These are phyloP conservation scores for Girardinichthys multiradiatus DNA, from an alignment of 2,113 vertebrate species.

Conservation along the genomic window DNA sequence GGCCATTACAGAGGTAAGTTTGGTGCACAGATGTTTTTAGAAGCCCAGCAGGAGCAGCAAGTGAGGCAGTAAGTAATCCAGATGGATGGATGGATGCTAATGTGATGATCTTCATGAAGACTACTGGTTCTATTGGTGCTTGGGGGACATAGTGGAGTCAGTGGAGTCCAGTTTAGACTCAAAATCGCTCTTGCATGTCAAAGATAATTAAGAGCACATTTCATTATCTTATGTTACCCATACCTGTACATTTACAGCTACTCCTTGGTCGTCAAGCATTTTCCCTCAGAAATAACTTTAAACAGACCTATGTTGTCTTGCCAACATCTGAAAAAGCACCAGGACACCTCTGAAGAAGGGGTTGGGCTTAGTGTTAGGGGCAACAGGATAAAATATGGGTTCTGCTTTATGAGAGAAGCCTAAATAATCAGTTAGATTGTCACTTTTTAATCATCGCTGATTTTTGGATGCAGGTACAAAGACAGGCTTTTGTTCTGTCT, in stretches of 20 bases:
- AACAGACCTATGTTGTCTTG: background rate
- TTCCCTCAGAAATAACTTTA: background rate
- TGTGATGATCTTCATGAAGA: background rate
- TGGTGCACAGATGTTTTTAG: background rate
- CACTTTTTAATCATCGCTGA: background rate
- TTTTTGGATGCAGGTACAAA: background rate
- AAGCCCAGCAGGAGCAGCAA: background rate
- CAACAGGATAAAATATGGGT: background rate
- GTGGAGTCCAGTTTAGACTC: background rate
- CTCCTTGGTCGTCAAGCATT: no score
- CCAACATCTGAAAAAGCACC: background rate
- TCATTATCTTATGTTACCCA: no score
- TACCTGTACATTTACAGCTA: no score
- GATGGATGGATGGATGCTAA: background rate
- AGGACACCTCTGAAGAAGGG: background rate
- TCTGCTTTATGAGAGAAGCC: background rate
- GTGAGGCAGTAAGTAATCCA: background rate
- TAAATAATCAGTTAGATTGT: background rate
- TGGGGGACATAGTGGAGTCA: background rate
- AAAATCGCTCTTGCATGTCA: no score
- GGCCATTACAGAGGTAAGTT: background rate
- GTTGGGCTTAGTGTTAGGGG: no score
- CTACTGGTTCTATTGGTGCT: background rate
- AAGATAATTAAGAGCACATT: no score
- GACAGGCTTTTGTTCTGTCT: constrained; percentile 10